These are phyloP conservation scores for Nothocercus julius DNA, from an alignment of 2,113 vertebrate species.

Conservation along the genomic window DNA sequence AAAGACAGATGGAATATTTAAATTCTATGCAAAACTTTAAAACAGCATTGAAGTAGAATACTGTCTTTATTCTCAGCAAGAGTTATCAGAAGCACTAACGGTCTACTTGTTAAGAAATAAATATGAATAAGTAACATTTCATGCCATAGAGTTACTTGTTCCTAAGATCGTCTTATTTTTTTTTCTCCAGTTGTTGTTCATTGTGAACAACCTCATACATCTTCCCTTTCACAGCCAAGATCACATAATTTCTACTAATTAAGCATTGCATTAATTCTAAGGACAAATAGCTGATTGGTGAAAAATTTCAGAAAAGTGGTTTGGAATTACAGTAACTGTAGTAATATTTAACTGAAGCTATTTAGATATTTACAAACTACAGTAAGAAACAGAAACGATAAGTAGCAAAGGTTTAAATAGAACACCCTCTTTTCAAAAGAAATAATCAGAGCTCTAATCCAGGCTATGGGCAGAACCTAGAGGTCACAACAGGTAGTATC, in stretches of 20 bases:
- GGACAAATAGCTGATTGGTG: neutral
- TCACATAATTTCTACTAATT: neutral
- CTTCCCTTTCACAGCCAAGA: neutral
- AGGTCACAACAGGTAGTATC: neutral
- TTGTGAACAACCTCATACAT: neutral
- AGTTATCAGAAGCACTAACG: neutral
- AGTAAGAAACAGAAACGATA: neutral
- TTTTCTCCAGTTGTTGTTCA: neutral
- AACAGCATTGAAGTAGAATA: neutral
- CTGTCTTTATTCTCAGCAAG: neutral
- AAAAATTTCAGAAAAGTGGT: neutral
- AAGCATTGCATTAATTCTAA: neutral
- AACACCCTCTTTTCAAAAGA: neutral
- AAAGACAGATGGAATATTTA: neutral
- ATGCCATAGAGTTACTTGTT: neutral
- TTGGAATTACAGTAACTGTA: neutral
- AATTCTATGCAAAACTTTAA: neutral
- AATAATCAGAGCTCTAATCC: neutral
- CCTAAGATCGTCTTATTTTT: neutral
- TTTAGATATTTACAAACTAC: neutral
- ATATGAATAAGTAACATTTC: neutral
- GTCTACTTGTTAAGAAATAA: neutral
- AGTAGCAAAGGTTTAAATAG: neutral
- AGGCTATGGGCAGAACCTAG: neutral
- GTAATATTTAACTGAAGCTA: neutral